Percentiles rank a stretch among this genome's conserved stretches.
Conservation (phyloP, 2,113 vertebrate genomes). For the Myotis lucifugus region DNA sequence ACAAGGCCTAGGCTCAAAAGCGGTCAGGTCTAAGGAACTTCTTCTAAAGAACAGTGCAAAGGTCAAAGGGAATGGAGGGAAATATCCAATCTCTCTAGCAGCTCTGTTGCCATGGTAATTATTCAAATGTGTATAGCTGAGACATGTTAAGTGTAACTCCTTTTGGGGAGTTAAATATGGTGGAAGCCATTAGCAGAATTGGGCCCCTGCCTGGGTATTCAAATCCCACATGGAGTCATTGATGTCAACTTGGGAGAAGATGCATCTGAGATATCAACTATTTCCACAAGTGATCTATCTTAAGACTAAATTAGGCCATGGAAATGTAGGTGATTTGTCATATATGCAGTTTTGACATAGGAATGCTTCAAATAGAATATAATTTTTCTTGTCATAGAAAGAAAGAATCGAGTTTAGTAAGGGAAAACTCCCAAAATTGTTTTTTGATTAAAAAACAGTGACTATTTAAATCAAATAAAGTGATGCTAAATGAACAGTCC, state of each 20-base stretch:
- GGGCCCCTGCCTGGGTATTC: not conserved
- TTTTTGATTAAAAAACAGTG: conserved; percentile 57
- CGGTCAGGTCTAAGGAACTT: conserved; percentile 70
- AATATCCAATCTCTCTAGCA: conserved; percentile 53
- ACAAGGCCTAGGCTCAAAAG: conserved; percentile 73
- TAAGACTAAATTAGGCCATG: conserved; percentile 38
- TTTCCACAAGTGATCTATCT: conserved; percentile 53
- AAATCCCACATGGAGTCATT: not conserved
- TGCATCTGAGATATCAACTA: conserved; percentile 33
- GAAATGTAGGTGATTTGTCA: conserved; percentile 55
- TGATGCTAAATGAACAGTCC: not conserved
- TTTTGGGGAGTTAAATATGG: conserved; percentile 11
- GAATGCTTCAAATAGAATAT: conserved; percentile 54
- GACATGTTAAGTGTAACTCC: conserved; percentile 18
- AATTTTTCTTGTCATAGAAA: conserved; percentile 58
- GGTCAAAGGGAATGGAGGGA: conserved; percentile 54
- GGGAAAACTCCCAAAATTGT: not conserved
- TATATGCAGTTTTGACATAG: conserved; percentile 39
- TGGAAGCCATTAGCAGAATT: not conserved
- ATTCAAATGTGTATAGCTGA: conserved; percentile 41
- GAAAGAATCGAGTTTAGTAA: conserved; percentile 34
- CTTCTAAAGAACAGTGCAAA: conserved; percentile 52
- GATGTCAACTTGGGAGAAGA: conserved; percentile 24
- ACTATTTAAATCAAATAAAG: conserved; percentile 45
- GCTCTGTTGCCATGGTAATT: conserved; percentile 64